Evolutionary conservation across 2,888 invertebrate genomes (phyloP), one percentile per base, ranked within the genome.

Genomic region (Cephus nigrinus): DNA sequence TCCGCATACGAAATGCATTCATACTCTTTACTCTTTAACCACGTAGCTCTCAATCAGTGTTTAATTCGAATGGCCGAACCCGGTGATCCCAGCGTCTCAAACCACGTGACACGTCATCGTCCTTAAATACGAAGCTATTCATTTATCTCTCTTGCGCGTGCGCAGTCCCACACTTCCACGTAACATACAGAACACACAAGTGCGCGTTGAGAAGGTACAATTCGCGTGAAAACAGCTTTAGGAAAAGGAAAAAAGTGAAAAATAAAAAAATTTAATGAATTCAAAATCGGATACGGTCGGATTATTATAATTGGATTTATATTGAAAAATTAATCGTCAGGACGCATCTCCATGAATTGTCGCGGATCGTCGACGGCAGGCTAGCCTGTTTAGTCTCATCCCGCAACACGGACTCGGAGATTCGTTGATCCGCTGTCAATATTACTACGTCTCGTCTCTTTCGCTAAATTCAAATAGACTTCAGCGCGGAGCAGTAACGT

Each of bases 311-410:
- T 23, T 55, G 55, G 55, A 55, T 23, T 23, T 55, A 40, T 5
- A 55, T 55, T 55, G 0, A 31, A 32, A 71, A 71, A 5, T 71
- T 15, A 32, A 71, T 12, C 71, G 71, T 33, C 33, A 31, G 31
- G 71, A 15, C 71, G 31, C 71, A 71, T 31, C 71, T 71, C 15
- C 71, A 33, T 12, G 71, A 71, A 33, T 71, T 31, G 12, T 71
- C 71, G 71, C 71, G 32, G 73, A 69, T 82, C 84, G 81, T 84
- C 84, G 84, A 83, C 84, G 84, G 84, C 84, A 84, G 84, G 84
- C 84, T 81, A 75, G 77, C 72, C 76, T 73, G 68, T 82, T 83
- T 75, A 77, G 75, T 82, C 78, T 78, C 73, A 31, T 76, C 33
- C 9, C n/a, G n/a, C 33, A 78, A 31, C 71, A 31, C 71, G 71